Evolutionary conservation across 53 echinoderm and acorn worm species (phyloP), one percentile per base, ranked within the genome.

Genomic region (Glandiceps talaboti): DNA sequence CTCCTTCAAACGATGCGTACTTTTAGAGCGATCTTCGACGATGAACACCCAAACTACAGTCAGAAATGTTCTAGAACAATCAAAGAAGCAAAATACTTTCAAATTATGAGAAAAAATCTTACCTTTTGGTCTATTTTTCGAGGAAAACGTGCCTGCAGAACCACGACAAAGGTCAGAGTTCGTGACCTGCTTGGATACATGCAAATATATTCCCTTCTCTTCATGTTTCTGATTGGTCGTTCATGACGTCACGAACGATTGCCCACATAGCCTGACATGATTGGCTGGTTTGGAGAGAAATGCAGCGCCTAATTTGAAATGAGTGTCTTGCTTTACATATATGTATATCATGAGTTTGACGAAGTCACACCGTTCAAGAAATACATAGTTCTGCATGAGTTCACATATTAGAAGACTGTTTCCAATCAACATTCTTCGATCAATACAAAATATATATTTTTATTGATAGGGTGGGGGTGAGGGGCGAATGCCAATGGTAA

Each of bases 141-240:
- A 72, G 64, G 76, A 87, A 87, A 87, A 83, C 80, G 73, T 45
- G 64, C 33, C 76, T 76, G 81, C 83, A 87, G 87, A 87, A 87
- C 79, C 77, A 83, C 76, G 83, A 83, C 76, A 82, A 87, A 87
- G 92, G 92, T 92, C 92, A 92, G 92, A 90, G 92, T 92, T 92
- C 92, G 92, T 92, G 92, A 92, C 92, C 92, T 89, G 82, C 89
- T 80, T 73, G 31, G 80, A 84, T 83, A 82, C 87, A 83, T 87
- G 87, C 83, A 87, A 74, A 82, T 87, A 80, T 83, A 33, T 82
- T 75, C n/a, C n/a, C n/a, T n/a, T n/a, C n/a, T n/a, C n/a, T n/a
- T n/a, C 76, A 27, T 30, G 32, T 27, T 75, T 73, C 29, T 81
- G 74, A 87, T 87, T 87, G 87, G 87, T 28, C 80, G 28, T 30